Conservation (phyloP, 2,113 vertebrate genomes). For the Laticauda colubrina region DNA sequence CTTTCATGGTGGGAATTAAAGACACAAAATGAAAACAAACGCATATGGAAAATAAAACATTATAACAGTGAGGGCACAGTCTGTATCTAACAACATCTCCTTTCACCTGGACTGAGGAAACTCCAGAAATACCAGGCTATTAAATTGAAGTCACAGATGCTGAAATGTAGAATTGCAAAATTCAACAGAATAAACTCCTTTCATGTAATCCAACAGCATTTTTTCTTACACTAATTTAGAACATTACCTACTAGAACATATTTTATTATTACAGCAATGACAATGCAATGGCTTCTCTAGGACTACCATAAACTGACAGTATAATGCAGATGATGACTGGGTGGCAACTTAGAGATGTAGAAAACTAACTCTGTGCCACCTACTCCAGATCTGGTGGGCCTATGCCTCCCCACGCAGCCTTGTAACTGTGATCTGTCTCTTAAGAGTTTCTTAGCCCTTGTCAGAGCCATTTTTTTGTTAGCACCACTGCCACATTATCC, state of each 20-base stretch:
- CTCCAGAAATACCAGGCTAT: background rate
- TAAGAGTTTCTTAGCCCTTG: background rate
- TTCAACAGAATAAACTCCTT: background rate
- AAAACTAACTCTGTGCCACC: background rate
- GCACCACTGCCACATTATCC: background rate
- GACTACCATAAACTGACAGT: background rate
- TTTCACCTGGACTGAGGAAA: background rate
- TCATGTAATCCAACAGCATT: background rate
- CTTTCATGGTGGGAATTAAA: conserved; percentile 52
- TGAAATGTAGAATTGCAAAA: background rate
- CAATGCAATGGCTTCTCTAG: background rate
- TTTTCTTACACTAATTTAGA: background rate
- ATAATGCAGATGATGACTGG: background rate
- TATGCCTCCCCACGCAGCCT: background rate
- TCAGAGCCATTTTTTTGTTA: background rate
- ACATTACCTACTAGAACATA: background rate
- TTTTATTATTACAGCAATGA: background rate
- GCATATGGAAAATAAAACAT: conserved; percentile 37
- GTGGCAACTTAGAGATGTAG: background rate
- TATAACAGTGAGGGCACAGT: background rate
- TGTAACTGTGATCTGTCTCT: background rate
- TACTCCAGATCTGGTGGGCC: background rate
- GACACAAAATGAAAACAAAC: conserved; percentile 42
- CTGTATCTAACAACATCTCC: background rate
- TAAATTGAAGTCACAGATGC: background rate